Base-by-base conservation (phyloP, 2,888 invertebrate species). In the Ochlodes sylvanus region DNA sequence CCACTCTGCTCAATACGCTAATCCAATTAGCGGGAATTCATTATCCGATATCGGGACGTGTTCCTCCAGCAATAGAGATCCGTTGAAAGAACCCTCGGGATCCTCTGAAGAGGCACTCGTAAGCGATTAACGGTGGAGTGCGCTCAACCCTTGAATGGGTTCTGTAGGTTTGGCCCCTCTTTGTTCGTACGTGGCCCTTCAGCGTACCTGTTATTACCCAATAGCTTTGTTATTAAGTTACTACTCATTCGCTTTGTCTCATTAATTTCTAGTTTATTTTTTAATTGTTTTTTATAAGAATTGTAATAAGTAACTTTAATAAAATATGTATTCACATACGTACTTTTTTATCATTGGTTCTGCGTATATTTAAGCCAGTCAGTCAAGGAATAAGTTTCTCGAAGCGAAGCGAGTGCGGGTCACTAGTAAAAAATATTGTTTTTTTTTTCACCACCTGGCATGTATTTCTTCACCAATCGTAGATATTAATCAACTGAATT, bases 11-110 rank as follows among this genome's bases (percentile, higher is more conserved):
- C 79, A 81, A 82, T 83, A 82, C 78, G 77, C 77, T 85, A 84
- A 88, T 86, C 85, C 85, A 90, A 90, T 90, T 90, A 89, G 82
- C 74, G 82, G 72, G 80, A 88, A 87, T 88, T 90, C 85, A 90
- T 90, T 90, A 90, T 86, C 87, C 81, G 75, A 76, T 80, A 82
- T 82, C 73, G 78, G 83, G 81, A 86, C 88, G 86, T 90, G 87
- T 90, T 87, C 84, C 84, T 82, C 80, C 70, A 76, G 82, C 85
- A 86, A 86, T 88, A 87, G 88, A 86, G 87, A 87, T 87, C 87
- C 81, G 80, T 79, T 73, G 84, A 86, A 90, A 88, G 88, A 88
- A 88, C 90, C 87, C 89, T 90, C 79, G 79, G 82, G 77, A 80
- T 83, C 84, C 82, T 78, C 82, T 80, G 79, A 79, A 88, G 88